Evolutionary conservation across 2,797 vertebrate genomes (phyloP), one percentile per base, ranked within the genome.

Genomic region (Danio jaintianensis): DNA sequence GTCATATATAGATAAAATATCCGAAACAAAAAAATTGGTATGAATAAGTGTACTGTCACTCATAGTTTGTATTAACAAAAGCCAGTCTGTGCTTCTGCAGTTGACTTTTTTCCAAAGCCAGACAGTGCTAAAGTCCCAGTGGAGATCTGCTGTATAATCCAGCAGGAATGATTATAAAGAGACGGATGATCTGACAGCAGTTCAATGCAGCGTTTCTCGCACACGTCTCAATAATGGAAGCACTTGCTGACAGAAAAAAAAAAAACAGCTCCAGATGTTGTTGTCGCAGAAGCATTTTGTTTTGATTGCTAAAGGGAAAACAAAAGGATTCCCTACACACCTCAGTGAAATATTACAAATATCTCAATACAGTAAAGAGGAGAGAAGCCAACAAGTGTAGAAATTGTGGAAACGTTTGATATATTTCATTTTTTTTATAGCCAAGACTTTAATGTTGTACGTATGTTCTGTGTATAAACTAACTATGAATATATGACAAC

Each of bases 311-410:
- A 78, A 40, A 15, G 56, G 66, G 55, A 76, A 73, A 77, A 70
- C 38, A 78, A 77, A 58, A 48, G 40, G 29, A 55, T 82, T 82
- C 73, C 47, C 59, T 58, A 52, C 16, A 38, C 29, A 42, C 29
- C 13, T 55, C 43, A 40, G 43, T 79, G 58, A 83, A 86, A 86
- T 61, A 50, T 43, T 75, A 79, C 58, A 56, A 83, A 67, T 58
- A 69, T 16, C 67, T 77, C 73, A 75, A 86, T 83, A 70, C 29
- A 38, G 43, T 16, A 6, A 48, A n/a, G 20, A 1, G 11, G 43
- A 38, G 10, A 12, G 15, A 48, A 47, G 7, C 40, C 40, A 10
- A 72, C n/a, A 16, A 58, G 12, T 58, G 70, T 12, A 45, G 12
- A 42, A 36, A 9, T 69, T 5, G 11, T 61, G 7, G 42, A 47